These are phyloP conservation scores for Artemia franciscana DNA, from an alignment of 1,140 invertebrate genomes.

Conservation along the genomic window DNA sequence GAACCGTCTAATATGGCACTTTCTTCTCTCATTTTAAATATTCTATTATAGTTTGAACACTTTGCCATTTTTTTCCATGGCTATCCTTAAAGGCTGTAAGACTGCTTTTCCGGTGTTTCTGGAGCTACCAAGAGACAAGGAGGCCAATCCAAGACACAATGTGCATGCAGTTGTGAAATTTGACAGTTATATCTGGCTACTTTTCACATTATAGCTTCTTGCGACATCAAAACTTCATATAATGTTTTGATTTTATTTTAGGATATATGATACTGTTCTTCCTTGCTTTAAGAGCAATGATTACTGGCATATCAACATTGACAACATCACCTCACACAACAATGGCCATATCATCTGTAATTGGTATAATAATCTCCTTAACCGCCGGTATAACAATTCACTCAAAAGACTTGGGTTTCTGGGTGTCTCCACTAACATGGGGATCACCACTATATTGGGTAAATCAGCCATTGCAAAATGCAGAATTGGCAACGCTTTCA, in stretches of 20 bases:
- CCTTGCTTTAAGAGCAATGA: constrained; percentile 39
- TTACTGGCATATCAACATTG: constrained; percentile 39
- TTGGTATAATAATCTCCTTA: constrained; percentile 34
- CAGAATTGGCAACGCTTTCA: constrained; percentile 13
- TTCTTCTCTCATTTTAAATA: too few relatives aligned
- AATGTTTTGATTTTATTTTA: constrained; percentile 17
- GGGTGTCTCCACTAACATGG: constrained; percentile 36
- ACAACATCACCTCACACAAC: constrained; percentile 28
- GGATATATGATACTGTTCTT: constrained; percentile 55
- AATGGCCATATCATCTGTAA: constrained; percentile 30
- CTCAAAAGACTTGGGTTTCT: constrained; percentile 36
- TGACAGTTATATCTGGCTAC: not conserved
- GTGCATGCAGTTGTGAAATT: not conserved
- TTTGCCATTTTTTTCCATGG: constrained; percentile 75
- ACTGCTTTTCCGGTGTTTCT: too few relatives aligned
- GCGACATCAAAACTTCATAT: constrained; percentile 1
- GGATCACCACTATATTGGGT: constrained; percentile 51
- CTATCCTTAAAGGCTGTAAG: constrained; percentile 38
- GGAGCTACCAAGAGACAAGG: constrained; percentile 19
- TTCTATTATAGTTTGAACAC: too few relatives aligned
- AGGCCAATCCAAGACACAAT: not conserved
- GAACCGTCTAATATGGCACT: too few relatives aligned
- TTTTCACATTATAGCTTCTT: not conserved
- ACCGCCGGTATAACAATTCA: constrained; percentile 46
- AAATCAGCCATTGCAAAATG: constrained; percentile 29